Evolutionary conservation across 1,140 invertebrate species (phyloP), one percentile per base, ranked within the genome.

Genomic region (Limonius californicus): DNA sequence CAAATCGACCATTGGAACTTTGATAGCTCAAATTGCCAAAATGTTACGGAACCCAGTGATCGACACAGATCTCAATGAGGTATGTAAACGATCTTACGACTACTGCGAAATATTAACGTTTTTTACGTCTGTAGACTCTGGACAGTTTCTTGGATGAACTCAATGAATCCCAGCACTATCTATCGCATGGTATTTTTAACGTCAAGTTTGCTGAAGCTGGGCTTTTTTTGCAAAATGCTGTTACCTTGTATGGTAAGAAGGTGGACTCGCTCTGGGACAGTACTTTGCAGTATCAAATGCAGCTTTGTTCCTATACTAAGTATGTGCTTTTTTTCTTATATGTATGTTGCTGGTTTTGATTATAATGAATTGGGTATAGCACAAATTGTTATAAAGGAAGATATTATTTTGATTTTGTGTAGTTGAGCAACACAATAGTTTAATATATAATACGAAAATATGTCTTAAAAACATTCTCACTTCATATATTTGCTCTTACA

Each of bases 121-220:
- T n/a, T n/a, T n/a, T n/a, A n/a, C n/a, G n/a, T n/a, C n/a, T n/a
- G n/a, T 54, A 76, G 74, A 60, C 70, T 56, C 63, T 76, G 39
- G 63, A 70, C 18, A 58, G 60, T 16, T 74, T 71, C 57, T 47
- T 62, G 4, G 58, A 67, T 14, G 47, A 70, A 15, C 32, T 71
- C 2, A 61, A 55, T 15, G 32, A 68, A 56, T 62, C 64, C 53
- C 57, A 68, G 21, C 59, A 61, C 3, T 75, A 66, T 57, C 54
- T 74, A 19, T 54, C 62, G 12, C 70, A 74, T 69, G 72, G 73
- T 8, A 70, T 74, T 20, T 69, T 70, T 50, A 70, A 67, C 50
- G 68, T 70, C 9, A 76, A 74, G 59, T 76, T 76, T 68, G 70
- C 70, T 20, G 72, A 74, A 63, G 70, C 69, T 15, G 72, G 72